Base-by-base conservation (phyloP, 2,888 invertebrate genomes). In the Oeneis ivallda region DNA sequence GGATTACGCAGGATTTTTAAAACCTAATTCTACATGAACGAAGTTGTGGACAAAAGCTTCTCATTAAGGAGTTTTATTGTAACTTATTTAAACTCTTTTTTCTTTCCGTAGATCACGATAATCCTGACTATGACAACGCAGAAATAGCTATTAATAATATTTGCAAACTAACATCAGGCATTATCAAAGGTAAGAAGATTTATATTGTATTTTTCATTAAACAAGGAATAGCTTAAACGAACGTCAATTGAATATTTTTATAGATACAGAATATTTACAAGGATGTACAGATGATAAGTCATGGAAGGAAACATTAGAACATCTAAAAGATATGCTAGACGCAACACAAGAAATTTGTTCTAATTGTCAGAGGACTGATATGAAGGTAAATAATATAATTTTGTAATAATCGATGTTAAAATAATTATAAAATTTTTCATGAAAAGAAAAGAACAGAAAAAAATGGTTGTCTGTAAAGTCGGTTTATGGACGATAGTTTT, bases 61-160 rank as follows among this genome's bases (percentile, higher is more conserved):
- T n/a, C n/a, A n/a, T n/a, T n/a, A n/a, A 26, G 26, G 26, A 26
- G 0, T 32, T 58, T 11, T 1, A 45, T 5, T 4, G 11, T n/a
- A n/a, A 41, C 2, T n/a, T 17, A 9, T 6, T 53, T 47, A 34
- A 47, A 1, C n/a, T 7, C 8, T n/a, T 15, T n/a, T n/a, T 13
- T 13, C 9, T 32, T 58, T 11, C 34, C 4, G 4, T 64, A 78
- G 78, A 76, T 69, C 67, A 57, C 4, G 64, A 70, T 0, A 71
- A 73, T 13, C 71, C 69, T 13, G 73, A 81, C 47, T 77, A 76
- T 56, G 69, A 56, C 0, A 62, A 64, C n/a, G 79, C 77, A 2
- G 74, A 76, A 37, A 62, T 56, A 26, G 71, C 75, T 5, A 64
- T 77, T 3, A 60, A 69, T 6, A 66, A 66, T 5, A 75, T 81